Evolutionary conservation across 2,113 vertebrate species (phyloP), one percentile per base, ranked within the genome.

Genomic region (Manacus vitellinus): DNA sequence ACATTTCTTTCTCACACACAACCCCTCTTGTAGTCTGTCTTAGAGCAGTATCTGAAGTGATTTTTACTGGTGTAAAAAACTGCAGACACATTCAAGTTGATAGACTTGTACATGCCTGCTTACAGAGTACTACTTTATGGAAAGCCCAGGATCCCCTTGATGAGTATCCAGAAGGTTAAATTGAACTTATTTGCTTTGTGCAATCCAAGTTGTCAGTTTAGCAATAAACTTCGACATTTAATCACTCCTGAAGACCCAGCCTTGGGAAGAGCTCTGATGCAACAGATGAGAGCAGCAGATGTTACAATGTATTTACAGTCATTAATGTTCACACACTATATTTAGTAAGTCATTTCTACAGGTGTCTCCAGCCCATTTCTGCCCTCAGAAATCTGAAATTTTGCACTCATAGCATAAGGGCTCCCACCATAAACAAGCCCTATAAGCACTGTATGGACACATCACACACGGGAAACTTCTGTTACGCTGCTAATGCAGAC

Each of bases 1-100:
- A 95, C 87, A 75, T 96, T 96, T 97, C 88, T 89, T 95, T 95
- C 88, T 96, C 85, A 92, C 86, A 90, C 59, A 78, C 52, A 80
- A 51, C 49, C 83, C 51, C 79, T 95, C 43, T 7, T 63, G 52
- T 37, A 78, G 55, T 62, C 65, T 77, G 68, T 86, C 62, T 90
- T 89, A 78, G 88, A 85, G 86, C 56, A 79, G 47, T 25, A 88
- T 75, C 71, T 85, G 12, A 88, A 95, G 47, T 31, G 61, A 90
- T 81, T 73, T 39, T 39, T 39, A 39, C 44, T 39, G 41, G 20
- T 68, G 46, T 67, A 94, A 93, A 68, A 90, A 76, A 94, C 54
- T 71, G 72, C 85, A 70, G 76, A 70, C 2, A 2, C 51, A 67
- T 79, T 82, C 28, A 44, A 76, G 22, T 46, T 52, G 71, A 85